phyloP scores from a whole-genome alignment of 2,888 invertebrate species.

The Cancer borealis region DNA sequence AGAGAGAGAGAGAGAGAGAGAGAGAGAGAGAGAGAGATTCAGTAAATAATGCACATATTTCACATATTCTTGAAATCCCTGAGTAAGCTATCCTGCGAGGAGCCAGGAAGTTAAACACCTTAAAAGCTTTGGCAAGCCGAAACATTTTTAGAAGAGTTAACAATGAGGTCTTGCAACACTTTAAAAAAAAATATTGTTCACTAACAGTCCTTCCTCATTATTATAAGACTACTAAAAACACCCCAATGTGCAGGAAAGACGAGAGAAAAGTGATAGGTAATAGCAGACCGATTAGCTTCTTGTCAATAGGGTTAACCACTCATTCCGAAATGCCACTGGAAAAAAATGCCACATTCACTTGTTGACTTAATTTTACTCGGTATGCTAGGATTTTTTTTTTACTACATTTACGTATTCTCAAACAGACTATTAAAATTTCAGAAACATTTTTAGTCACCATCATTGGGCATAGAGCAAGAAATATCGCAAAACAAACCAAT shows the following conservation, averaged over 20 bases:
- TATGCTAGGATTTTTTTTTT: no score
- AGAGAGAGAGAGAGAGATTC: not conserved
- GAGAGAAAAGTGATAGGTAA: not conserved
- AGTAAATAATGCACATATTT: not conserved
- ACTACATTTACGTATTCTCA: no score
- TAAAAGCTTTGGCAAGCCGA: not conserved
- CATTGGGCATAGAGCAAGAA: no score
- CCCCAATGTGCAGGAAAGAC: not conserved
- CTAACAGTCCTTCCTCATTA: not conserved
- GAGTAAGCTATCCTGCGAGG: not conserved
- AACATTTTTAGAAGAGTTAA: not conserved
- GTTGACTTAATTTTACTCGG: no score
- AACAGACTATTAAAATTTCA: no score
- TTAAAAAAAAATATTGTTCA: not conserved
- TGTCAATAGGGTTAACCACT: not conserved
- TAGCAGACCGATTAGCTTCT: not conserved
- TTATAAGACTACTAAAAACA: not conserved
- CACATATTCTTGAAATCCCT: not conserved
- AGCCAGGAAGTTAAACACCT: not conserved
- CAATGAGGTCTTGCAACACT: not conserved
- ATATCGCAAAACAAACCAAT: no score
- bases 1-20: no score
- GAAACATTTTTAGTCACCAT: no score
- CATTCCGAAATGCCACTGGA: no score
- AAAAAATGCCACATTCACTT: no score